Conservation (phyloP, 2,888 invertebrate genomes). For the Rhagium mordax region DNA sequence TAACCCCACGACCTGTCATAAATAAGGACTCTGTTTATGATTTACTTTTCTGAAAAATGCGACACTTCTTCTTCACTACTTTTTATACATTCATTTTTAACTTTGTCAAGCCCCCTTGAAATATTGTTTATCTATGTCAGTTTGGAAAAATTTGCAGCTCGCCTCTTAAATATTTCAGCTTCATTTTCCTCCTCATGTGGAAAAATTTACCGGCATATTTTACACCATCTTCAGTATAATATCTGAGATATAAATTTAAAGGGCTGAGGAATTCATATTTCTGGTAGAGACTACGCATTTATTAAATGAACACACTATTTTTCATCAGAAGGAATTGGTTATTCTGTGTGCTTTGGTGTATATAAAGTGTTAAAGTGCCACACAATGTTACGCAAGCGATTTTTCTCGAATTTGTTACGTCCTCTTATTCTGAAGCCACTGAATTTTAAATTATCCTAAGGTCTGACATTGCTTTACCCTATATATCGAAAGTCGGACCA, state of each 20-base stretch:
- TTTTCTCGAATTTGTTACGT: too few relatives aligned
- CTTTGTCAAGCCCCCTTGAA: constrained; percentile 36
- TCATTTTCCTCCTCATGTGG: not conserved
- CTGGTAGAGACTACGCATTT: not conserved
- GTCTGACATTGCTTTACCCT: too few relatives aligned
- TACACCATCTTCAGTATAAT: not conserved
- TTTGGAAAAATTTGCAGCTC: constrained; percentile 5
- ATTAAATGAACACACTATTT: not conserved
- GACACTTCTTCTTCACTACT: constrained; percentile 27
- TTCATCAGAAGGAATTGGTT: not conserved
- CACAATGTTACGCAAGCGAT: too few relatives aligned
- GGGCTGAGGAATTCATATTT: not conserved
- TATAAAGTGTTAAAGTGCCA: too few relatives aligned
- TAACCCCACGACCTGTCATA: constrained; percentile 54
- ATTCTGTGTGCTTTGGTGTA: too few relatives aligned
- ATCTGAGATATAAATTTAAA: not conserved
- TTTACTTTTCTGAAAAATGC: constrained; percentile 52
- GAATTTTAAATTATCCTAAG: too few relatives aligned
- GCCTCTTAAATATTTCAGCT: constrained; percentile 27
- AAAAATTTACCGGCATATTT: constrained; percentile 13
- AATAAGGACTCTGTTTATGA: constrained; percentile 61
- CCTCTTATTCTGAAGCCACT: too few relatives aligned
- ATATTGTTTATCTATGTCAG: constrained; percentile 31
- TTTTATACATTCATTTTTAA: constrained; percentile 39
- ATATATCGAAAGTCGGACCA: too few relatives aligned